Percentiles rank a stretch among this genome's conserved stretches.
Conservation (phyloP, 2,113 vertebrate species). For the Prunella fulvescens region DNA sequence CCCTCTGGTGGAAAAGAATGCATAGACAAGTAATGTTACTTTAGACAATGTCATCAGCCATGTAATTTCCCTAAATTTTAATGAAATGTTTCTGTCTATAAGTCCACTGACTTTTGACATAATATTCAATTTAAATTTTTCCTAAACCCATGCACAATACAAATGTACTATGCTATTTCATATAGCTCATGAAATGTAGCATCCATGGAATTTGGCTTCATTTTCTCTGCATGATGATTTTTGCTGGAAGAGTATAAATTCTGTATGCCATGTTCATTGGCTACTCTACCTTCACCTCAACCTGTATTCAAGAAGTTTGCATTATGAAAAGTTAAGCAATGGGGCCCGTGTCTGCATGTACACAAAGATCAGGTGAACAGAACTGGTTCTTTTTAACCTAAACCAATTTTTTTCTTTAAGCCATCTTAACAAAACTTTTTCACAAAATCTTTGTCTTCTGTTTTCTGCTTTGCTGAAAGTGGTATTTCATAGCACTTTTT, state of each 20-base stretch:
- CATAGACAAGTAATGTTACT: neutral
- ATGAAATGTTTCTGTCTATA: neutral
- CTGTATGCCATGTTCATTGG: neutral
- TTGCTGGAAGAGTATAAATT: neutral
- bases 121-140: neutral
- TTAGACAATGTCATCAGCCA: neutral
- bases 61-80: neutral
- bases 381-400: neutral
- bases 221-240: neutral
- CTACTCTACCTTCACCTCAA: neutral
- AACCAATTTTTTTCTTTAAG: neutral
- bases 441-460: neutral
- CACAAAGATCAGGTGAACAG: neutral
- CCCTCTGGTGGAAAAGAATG: constrained; percentile 3
- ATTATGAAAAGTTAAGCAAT: neutral
- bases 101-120: neutral
- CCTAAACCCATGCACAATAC: neutral
- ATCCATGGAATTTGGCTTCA: neutral
- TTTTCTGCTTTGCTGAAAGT: neutral
- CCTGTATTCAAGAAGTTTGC: neutral
- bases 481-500: neutral
- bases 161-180: neutral
- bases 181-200: neutral
- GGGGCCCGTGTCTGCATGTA: neutral
- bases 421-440: neutral